Conservation (phyloP, 2,888 invertebrate genomes). For the Anaspis maculata region DNA sequence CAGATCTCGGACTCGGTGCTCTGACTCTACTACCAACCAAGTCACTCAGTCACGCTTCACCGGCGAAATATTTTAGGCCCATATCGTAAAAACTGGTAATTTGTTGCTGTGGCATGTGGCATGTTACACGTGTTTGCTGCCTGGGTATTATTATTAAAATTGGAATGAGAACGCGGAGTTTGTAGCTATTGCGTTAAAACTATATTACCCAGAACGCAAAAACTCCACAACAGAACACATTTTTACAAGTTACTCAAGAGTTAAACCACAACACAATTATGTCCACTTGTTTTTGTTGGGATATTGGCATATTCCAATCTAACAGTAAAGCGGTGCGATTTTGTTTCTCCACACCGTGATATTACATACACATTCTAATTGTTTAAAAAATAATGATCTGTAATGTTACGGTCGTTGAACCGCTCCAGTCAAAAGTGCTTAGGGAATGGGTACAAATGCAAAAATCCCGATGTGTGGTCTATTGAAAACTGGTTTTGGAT, state of each 20-base stretch:
- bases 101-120: conserved; percentile 3
- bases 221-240: conserved; percentile 6
- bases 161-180: background rate
- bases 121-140: too few relatives aligned
- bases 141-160: background rate
- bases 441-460: too few relatives aligned
- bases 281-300: conserved; percentile 13
- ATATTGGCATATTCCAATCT: conserved; percentile 14
- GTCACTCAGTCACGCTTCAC: conserved; percentile 17
- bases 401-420: too few relatives aligned
- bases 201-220: conserved; percentile 7
- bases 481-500: conserved; percentile 15
- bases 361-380: conserved; percentile 13
- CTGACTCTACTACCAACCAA: conserved; percentile 9
- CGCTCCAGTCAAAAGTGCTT: too few relatives aligned
- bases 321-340: conserved; percentile 13
- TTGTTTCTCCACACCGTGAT: conserved; percentile 9
- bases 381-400: conserved; percentile 11
- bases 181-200: conserved; percentile 12
- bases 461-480: conserved; percentile 21
- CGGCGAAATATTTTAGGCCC: conserved; percentile 14
- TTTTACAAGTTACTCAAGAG: conserved; percentile 16
- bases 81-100: conserved; percentile 13
- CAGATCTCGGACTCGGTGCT: conserved; percentile 13
- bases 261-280: conserved; percentile 17